phyloP scores from a whole-genome alignment of 92 coral and sea anemone genomes.

The Diadumene lineata region DNA sequence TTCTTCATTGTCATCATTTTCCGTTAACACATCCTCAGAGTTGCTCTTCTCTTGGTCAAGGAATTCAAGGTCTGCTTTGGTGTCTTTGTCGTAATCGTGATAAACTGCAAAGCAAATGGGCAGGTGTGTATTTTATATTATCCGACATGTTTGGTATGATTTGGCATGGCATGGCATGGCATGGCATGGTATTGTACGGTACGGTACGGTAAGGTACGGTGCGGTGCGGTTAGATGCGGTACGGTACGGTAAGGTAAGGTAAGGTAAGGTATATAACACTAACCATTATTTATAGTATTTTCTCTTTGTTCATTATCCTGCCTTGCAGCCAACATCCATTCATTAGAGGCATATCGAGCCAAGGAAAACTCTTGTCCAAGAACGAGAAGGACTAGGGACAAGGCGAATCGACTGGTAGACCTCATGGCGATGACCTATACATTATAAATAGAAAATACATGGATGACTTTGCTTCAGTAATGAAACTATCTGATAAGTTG shows the following conservation, averaged over 20 bases:
- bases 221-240: background rate
- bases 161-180: background rate
- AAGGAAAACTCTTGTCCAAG: conserved; percentile 19
- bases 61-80: background rate
- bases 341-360: background rate
- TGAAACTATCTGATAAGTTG: too few species aligned
- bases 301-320: too few species aligned
- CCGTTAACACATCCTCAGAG: background rate
- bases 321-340: background rate
- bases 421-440: conserved; percentile 9
- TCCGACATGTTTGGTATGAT: background rate
- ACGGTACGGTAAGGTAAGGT: background rate
- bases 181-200: background rate
- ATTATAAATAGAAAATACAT: too few species aligned
- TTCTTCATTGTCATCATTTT: background rate
- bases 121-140: background rate
- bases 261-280: background rate
- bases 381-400: conserved; percentile 17
- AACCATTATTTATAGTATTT: background rate
- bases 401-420: background rate
- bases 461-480: too few species aligned
- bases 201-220: background rate
- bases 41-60: background rate
- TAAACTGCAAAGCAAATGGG: background rate
- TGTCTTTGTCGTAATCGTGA: background rate